Base-by-base conservation (phyloP, 2,797 vertebrate genomes). In the Telmatherina bonti region DNA sequence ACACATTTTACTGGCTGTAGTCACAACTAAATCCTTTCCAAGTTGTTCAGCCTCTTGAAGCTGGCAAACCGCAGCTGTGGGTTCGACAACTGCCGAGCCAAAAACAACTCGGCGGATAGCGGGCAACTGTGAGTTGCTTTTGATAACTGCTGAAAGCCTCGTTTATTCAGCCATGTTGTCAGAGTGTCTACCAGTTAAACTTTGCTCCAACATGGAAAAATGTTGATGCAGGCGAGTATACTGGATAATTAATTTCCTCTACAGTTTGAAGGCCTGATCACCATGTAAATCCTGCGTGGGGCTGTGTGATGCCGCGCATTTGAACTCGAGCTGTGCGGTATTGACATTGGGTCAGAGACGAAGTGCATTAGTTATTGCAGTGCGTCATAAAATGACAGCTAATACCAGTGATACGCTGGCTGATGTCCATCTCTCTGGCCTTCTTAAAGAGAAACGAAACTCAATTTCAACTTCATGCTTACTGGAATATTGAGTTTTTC, bases 321-420 rank as follows among this genome's bases (percentile, higher is more conserved):
- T 75, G 73, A 89, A 86, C 76, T 69, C 55, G 85, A 91, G 84
- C 81, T 74, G 71, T 74, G 87, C 56, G 77, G 83, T 92, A 85
- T 92, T 92, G 91, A 91, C 86, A 66, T 88, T 93, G 91, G 93
- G 88, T 88, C 77, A 78, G 86, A 88, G 86, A 77, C 86, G 85
- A 90, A 87, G 83, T 78, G 84, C 72, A 79, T 90, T 90, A 88
- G 86, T 90, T 85, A 90, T 85, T 72, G 82, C 82, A 70, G 75
- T 72, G 78, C 82, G 86, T 88, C 88, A 91, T 77, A 70, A 92
- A 85, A 89, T 85, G 83, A 90, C 86, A 86, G 83, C 67, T 68
- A 83, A 90, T 74, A 70, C 69, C 65, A 53, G 56, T 51, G 79
- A 87, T 79, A 71, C 5, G 43, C 79, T 63, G 70, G 68, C 74